A percentile compares a stretch with the other conserved stretches of the same genome.
phyloP scores from a whole-genome alignment of 2,888 invertebrate genomes.

The Smittia aterrima region DNA sequence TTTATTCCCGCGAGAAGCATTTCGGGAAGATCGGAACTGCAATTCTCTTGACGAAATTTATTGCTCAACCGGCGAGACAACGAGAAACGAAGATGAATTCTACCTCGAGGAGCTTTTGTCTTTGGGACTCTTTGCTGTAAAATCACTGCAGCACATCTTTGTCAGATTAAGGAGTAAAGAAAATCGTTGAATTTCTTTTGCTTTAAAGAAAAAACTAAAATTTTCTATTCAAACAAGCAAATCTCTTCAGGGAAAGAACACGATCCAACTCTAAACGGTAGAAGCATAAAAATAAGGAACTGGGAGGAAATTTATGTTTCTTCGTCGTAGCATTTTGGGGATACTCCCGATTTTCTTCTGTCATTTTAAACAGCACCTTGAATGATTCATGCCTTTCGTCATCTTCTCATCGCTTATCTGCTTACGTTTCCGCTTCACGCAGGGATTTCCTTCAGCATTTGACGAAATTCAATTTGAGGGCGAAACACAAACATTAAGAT shows the following conservation, averaged over 20 bases:
- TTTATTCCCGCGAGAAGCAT: too few species aligned
- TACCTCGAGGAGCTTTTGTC: slow-evolving; percentile 5
- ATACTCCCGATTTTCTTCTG: not conserved
- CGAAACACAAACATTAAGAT: too few species aligned
- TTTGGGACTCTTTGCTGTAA: not conserved
- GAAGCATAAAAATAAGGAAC: not conserved
- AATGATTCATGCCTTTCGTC: not conserved
- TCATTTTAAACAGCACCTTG: too few species aligned
- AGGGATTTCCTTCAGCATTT: not conserved
- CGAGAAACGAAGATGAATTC: not conserved
- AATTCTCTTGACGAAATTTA: not conserved
- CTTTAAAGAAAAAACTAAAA: not conserved
- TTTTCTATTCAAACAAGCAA: not conserved
- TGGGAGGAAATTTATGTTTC: slow-evolving; percentile 18
- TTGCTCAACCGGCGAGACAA: not conserved
- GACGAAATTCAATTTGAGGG: not conserved
- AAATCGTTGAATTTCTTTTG: not conserved
- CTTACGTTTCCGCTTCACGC: too few species aligned
- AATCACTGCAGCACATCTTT: slow-evolving; percentile 1
- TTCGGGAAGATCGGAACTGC: too few species aligned
- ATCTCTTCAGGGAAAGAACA: not conserved
- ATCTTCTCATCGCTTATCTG: too few species aligned
- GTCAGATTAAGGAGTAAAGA: not conserved
- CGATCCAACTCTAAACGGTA: not conserved
- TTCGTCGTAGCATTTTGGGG: not conserved